A percentile compares a stretch with the other conserved stretches of the same genome.
These are phyloP conservation scores for Dysidea cf. avara DNA, from an alignment of 37 sponge, comb jelly and placozoan genomes.

Conservation along the genomic window DNA sequence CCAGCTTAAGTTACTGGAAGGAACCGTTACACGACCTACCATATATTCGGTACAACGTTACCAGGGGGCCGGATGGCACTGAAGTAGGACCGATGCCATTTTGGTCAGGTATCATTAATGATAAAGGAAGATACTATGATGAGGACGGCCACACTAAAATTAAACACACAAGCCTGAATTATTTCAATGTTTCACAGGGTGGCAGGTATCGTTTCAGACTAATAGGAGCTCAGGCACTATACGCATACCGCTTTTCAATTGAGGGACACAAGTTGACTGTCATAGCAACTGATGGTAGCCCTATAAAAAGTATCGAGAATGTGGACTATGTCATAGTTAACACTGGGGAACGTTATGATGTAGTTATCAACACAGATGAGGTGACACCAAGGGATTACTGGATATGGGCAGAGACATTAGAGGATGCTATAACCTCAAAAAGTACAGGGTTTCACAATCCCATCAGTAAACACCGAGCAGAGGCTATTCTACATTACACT, in stretches of 20 bases:
- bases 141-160: slow-evolving; percentile 41
- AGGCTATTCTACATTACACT: slow-evolving; percentile 38
- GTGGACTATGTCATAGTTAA: slow-evolving; percentile 79
- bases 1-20: slow-evolving; percentile 62
- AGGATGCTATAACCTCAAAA: no score
- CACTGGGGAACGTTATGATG: slow-evolving; percentile 82
- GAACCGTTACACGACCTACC: no score
- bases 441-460: neutral
- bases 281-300: slow-evolving; percentile 68
- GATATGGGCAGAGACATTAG: slow-evolving; percentile 77
- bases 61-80: slow-evolving; percentile 36
- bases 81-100: slow-evolving; percentile 65
- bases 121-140: slow-evolving; percentile 4
- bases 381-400: slow-evolving; percentile 42
- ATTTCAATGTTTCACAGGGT: slow-evolving; percentile 21
- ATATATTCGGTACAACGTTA: no score
- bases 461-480: neutral
- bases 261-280: slow-evolving; percentile 61
- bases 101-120: slow-evolving; percentile 70
- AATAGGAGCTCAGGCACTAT: slow-evolving; percentile 79
- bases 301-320: slow-evolving; percentile 32
- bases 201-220: slow-evolving; percentile 68
- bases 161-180: slow-evolving; percentile 19
- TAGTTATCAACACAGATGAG: slow-evolving; percentile 42
- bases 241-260: slow-evolving; percentile 69